A percentile compares a stretch with the other conserved stretches of the same genome.
Conservation (phyloP, 2,888 invertebrate species). For the Vesta saturnalis region DNA sequence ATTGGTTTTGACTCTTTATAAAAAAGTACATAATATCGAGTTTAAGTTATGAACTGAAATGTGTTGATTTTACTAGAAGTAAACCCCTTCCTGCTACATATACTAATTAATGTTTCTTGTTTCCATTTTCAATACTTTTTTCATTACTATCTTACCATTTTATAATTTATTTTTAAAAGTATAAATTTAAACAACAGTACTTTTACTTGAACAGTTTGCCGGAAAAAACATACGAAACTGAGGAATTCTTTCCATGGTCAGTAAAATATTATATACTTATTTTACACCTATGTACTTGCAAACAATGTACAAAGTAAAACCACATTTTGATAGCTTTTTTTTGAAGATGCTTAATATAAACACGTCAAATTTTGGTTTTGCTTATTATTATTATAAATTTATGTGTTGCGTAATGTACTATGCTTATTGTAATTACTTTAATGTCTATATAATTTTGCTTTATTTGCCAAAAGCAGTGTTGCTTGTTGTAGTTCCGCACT, state of each 20-base stretch:
- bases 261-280: constrained; percentile 63
- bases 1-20: too few relatives aligned
- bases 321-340: constrained; percentile 18
- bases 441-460: constrained; percentile 22
- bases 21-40: too few relatives aligned
- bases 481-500: constrained; percentile 30
- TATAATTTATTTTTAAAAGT: constrained; percentile 10
- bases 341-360: background rate
- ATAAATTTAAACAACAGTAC: constrained; percentile 33
- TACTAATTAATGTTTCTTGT: background rate
- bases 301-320: constrained; percentile 22
- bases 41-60: too few relatives aligned
- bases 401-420: constrained; percentile 27
- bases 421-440: constrained; percentile 29
- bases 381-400: constrained; percentile 7
- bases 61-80: too few relatives aligned
- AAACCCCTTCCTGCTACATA: too few relatives aligned
- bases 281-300: constrained; percentile 15
- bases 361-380: constrained; percentile 27
- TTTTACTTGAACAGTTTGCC: constrained; percentile 71
- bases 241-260: constrained; percentile 85
- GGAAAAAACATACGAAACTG: constrained; percentile 78
- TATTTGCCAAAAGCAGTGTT: constrained; percentile 22
- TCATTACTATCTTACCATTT: constrained; percentile 7
- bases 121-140: background rate